Base-by-base conservation (phyloP, 2,888 invertebrate species). In the Matsumyia berberina region DNA sequence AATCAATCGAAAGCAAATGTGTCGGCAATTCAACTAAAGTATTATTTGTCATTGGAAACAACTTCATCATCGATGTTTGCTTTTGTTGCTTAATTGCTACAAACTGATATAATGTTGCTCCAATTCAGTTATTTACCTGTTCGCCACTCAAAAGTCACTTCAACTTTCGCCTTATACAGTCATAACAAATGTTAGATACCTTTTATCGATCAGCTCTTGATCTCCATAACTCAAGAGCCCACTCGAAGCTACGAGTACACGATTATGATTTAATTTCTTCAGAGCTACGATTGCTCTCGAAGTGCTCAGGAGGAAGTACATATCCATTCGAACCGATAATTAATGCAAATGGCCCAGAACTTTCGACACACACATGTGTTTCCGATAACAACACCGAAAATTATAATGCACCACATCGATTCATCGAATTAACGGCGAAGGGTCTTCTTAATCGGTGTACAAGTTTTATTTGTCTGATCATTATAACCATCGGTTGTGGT, bases 391-490 rank as follows among this genome's bases (percentile, higher is more conserved):
- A 42, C 29, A 55, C 7, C 17, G n/a, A 62, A 57, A 58, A 57
- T 60, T 72, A 39, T 67, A 67, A 69, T 74, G 69, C 62, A 81
- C 15, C 37, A 67, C 39, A 79, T 73, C 53, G 49, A 72, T 82
- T 66, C 33, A 42, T 39, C 49, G 44, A 64, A 58, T 79, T 72
- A 79, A 58, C 49, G 44, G 51, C 44, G 57, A 35, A 37, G 31
- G 19, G 8, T 58, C 69, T 53, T 58, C 69, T 53, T 51, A 51
- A 66, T 69, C 66, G 70, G 17, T 15, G 42, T 58, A 85, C 74
- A 70, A 44, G 57, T 85, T 80, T 70, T 76, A 66, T 72, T 85
- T 85, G 70, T 85, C 66, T 46, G 69, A 53, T 80, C 85, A 85
- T 85, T 85, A 85, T 66, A 66, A 46, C 60, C 60, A 12, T 67